Evolutionary conservation across 1,140 invertebrate genomes (phyloP), one percentile per base, ranked within the genome.

Genomic region (Lasioglossum baleicum): DNA sequence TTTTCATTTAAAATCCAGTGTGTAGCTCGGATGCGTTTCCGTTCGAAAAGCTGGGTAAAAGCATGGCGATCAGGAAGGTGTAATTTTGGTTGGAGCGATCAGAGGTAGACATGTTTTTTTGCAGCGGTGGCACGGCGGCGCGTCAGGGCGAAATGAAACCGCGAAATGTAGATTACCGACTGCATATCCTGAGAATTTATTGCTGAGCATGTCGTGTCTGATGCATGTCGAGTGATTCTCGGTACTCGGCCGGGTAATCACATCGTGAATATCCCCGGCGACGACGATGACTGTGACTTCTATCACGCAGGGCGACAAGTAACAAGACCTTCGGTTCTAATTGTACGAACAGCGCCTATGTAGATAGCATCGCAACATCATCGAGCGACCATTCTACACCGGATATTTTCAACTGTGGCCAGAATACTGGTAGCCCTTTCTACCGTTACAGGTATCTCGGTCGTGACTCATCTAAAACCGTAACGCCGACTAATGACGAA

Each of bases 401-500:
- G 22, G 58, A 26, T 22, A 65, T 20, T 66, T 42, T 66, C 17
- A 44, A 26, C 7, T 13, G n/a, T n/a, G 31, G 65, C 44, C 44
- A 15, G 65, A 44, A 48, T 7, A n/a, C 2, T 20, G 44, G 60
- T 20, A 48, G 22, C 44, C 56, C 26, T 63, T 63, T 51, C 26
- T 40, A 58, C 61, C 42, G 67, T 69, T 71, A 71, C 53, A 7
- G 40, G 51, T 51, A 31, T 44, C 75, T 67, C 31, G 20, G 17
- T n/a, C 68, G 60, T 72, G 80, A 78, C 75, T 78, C 75, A 44
- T 78, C 75, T 53, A 26, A 78, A 81, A 77, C 10, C 40, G 67
- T 78, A 44, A 56, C 40, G 61, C 7, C 20, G 68, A 68, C 71
- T 81, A 78, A 71, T 71, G 71, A 48, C 42, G 31, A 60, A 40